Conservation (phyloP, 1,140 invertebrate species). For the Lepidotrigona ventralis region DNA sequence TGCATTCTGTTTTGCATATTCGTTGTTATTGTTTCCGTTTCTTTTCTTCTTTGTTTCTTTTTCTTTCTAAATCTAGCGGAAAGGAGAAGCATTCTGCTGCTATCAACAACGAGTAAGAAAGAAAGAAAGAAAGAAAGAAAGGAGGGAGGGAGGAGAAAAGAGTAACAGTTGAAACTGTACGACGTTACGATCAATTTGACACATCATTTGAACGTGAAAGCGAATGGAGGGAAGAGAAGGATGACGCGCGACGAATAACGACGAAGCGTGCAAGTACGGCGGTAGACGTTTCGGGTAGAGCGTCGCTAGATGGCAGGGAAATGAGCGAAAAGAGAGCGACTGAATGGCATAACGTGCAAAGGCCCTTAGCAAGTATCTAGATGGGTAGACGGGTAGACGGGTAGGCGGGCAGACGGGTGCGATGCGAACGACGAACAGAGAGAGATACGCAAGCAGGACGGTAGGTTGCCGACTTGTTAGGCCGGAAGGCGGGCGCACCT, state of each 20-base stretch:
- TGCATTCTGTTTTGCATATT: not conserved
- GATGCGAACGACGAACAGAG: constrained; percentile 19
- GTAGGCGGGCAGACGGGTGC: constrained; percentile 12
- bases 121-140: not conserved
- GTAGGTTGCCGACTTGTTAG: constrained; percentile 50
- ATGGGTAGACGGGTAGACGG: constrained; percentile 14
- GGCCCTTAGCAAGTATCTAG: constrained; percentile 13
- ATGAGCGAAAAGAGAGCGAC: constrained; percentile 11
- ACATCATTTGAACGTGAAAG: not conserved
- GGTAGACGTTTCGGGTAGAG: not conserved
- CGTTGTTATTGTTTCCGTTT: not conserved
- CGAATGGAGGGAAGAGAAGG: no score
- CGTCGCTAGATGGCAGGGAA: constrained; percentile 36
- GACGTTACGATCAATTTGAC: not conserved
- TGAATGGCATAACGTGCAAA: constrained; percentile 11
- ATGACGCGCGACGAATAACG: not conserved
- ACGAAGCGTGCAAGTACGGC: no score
- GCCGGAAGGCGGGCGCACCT: constrained; percentile 65
- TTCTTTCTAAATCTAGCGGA: not conserved
- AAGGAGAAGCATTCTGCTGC: not conserved
- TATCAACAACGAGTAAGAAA: not conserved
- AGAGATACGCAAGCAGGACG: constrained; percentile 44
- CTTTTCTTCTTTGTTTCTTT: not conserved
- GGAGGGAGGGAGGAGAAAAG: not conserved
- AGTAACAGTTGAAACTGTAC: not conserved